Evolutionary conservation across 1,140 invertebrate genomes (phyloP).

Genomic region (Scaptodrosophila lebanonensis): DNA sequence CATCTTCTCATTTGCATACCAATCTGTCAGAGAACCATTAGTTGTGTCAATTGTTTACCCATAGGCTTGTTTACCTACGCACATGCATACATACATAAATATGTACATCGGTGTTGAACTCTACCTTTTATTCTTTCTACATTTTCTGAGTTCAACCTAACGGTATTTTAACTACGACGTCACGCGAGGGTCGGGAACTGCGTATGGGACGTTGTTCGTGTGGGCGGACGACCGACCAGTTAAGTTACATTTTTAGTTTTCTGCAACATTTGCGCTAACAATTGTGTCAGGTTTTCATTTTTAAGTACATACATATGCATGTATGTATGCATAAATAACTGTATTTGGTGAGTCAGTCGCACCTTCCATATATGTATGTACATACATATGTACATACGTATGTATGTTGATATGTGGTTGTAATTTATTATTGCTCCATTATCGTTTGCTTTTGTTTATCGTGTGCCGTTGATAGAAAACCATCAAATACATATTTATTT

Average conservation of each 20-base stretch:
- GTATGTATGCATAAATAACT: not conserved
- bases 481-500: too few relatives aligned
- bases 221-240: not conserved
- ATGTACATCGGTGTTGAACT: not conserved
- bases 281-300: slow-evolving; percentile 10
- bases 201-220: slow-evolving; percentile 16
- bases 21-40: slow-evolving; percentile 22
- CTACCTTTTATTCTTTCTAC: slow-evolving; percentile 22
- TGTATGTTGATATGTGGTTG: too few relatives aligned
- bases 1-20: slow-evolving; percentile 51
- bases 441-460: too few relatives aligned
- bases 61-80: slow-evolving; percentile 3
- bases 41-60: slow-evolving; percentile 32
- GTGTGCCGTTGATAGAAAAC: slow-evolving; percentile 26
- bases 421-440: too few relatives aligned
- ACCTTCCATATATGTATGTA: too few relatives aligned
- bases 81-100: not conserved
- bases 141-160: slow-evolving; percentile 10
- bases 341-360: not conserved
- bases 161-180: slow-evolving; percentile 13
- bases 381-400: too few relatives aligned
- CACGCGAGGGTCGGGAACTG: slow-evolving; percentile 16
- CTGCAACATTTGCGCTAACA: slow-evolving; percentile 3
- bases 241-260: slow-evolving; percentile 7
- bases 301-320: slow-evolving; percentile 1